Conservation (phyloP, 2,797 vertebrate species). For the Phoeniculus purpureus region DNA sequence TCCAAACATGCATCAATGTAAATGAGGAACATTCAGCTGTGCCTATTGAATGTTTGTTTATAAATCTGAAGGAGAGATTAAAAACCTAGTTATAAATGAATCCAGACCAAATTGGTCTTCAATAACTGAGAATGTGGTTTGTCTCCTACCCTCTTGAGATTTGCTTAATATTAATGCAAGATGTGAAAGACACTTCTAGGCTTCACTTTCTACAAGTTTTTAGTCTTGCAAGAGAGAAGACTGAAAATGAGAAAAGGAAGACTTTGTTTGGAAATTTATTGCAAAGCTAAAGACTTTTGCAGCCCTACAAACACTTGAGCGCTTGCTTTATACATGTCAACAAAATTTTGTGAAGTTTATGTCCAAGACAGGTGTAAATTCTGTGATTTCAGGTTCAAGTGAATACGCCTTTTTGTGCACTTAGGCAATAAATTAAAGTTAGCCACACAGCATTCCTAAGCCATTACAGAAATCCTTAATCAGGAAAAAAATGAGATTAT, state of each 20-base stretch:
- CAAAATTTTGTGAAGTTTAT: not conserved
- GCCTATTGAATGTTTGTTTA: not conserved
- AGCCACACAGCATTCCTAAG: not conserved
- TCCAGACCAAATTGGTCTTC: not conserved
- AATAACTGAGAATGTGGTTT: not conserved
- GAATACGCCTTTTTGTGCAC: not conserved
- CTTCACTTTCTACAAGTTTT: not conserved
- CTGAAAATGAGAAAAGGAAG: not conserved
- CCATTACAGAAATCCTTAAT: not conserved
- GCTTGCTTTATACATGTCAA: not conserved
- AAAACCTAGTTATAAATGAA: not conserved
- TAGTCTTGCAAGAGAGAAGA: not conserved
- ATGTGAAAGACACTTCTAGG: constrained; percentile 8
- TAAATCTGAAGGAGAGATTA: not conserved
- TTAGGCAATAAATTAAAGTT: not conserved
- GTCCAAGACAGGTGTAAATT: not conserved
- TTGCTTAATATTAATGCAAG: constrained; percentile 29
- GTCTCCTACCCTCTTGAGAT: not conserved
- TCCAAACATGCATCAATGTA: not conserved
- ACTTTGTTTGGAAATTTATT: not conserved
- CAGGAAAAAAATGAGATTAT: not conserved
- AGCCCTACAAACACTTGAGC: not conserved
- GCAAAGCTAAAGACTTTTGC: not conserved
- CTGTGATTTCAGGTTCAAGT: not conserved
- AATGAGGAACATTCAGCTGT: not conserved